Conservation (phyloP, 2,113 vertebrate species). For the Neolamprologus sp. region DNA sequence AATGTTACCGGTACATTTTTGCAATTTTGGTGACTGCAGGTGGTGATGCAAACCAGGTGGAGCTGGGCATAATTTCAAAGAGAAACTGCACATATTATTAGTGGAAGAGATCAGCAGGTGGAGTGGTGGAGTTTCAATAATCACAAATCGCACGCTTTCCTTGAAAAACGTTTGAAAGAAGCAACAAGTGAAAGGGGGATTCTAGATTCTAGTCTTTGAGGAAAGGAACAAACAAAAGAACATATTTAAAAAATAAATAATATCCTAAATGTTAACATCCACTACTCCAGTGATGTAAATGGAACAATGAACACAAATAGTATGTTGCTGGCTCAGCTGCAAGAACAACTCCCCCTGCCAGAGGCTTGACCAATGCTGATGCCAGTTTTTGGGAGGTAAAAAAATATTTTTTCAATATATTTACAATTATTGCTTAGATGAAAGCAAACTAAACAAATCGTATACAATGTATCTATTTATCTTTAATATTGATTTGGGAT, state of each 20-base stretch:
- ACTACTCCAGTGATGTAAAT: fast-evolving
- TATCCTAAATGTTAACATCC: neutral
- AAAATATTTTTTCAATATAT: fast-evolving
- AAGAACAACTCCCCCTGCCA: neutral
- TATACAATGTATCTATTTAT: fast-evolving
- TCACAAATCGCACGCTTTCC: neutral
- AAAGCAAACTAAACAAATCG: neutral
- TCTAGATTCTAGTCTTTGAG: neutral
- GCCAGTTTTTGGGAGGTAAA: neutral
- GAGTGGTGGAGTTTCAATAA: neutral
- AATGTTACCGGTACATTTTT: neutral
- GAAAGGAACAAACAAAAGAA: neutral
- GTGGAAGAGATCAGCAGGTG: neutral
- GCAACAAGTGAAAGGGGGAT: neutral
- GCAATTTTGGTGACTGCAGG: neutral
- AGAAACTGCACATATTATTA: neutral
- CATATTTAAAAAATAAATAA: neutral
- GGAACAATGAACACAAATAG: neutral
- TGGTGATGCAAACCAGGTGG: neutral
- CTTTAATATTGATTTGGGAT: neutral
- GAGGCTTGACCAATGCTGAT: neutral
- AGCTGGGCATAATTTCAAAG: neutral
- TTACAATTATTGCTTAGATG: neutral
- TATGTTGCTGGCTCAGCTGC: neutral
- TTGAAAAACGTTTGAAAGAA: neutral